Base-by-base conservation (phyloP, 2,888 invertebrate species). In the Sarcophaga subvicina region DNA sequence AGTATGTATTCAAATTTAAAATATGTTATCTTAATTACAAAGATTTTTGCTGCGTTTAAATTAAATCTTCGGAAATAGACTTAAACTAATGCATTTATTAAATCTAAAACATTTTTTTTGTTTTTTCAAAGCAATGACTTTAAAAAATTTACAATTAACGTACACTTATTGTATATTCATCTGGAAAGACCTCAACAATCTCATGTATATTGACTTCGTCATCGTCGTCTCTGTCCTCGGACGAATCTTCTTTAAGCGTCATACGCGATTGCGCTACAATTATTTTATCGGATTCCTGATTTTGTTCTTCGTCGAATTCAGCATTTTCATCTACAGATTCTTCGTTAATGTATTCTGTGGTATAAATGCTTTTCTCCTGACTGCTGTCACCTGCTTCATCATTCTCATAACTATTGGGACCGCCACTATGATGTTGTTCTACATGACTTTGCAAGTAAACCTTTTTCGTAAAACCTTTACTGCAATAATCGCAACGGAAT, bases 381-480 rank as follows among this genome's bases (percentile, higher is more conserved):
- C 59, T 70, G 22, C 25, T 80, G 5, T 87, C 83, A 2, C 37
- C 37, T 1, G 73, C 25, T 20, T 85, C 77, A n/a, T 77, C 81
- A 6, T 27, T 27, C 2, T 81, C 59, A 47, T 59, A 54, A 11
- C 25, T 27, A 20, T 64, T 49, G 11, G 20, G 2, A 49, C 12
- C 12, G 45, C 11, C 12, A 70, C 54, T 66, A 37, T 83, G 84
- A 86, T 93, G 93, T n/a, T 91, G 91, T n/a, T 89, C 90, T 80
- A 91, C 80, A 78, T 93, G 93, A 3, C 92, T 89, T 45, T 90
- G 80, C 14, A 93, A 88, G 63, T 93, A 93, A 1, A 89, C 89
- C 79, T 93, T 93, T 78, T 93, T 93, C 2, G 93, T 93, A 85
- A 93, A 93, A 4, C 93, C 93, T 86, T 93, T 92, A 11, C 91